Evolutionary conservation across 2,797 vertebrate species (phyloP), one percentile per base, ranked within the genome.

Genomic region (Podarcis siculus): DNA sequence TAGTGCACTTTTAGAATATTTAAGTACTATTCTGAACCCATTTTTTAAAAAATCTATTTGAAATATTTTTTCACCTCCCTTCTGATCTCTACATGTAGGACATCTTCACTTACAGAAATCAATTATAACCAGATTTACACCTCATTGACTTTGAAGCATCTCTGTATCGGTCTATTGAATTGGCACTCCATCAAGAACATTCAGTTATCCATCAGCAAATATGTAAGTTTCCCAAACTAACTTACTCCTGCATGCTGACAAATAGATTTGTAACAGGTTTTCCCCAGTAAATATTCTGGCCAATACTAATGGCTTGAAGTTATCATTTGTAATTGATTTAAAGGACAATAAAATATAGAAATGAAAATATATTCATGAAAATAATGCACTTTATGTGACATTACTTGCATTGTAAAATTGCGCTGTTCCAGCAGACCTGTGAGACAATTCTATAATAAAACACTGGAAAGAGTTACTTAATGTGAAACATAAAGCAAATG

Each of bases 1-100:
- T 19, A 77, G 71, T n/a, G 8, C 27, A 30, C 45, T 55, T 88
- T 25, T 86, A 79, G 27, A 79, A 35, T 27, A 89, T 93, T 82
- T 90, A 67, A 82, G 15, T 78, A 35, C 4, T 72, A 71, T 80
- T 9, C 30, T 90, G 81, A 76, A 32, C 69, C 2, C 1, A 1
- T 90, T 85, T 90, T 90, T 92, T 81, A 83, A 85, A 86, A 93
- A 32, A 78, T 66, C 84, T 58, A 78, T 72, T 85, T 87, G 90
- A 76, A 73, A 88, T 93, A 30, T 87, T 78, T 92, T 90, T 90
- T 67, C 89, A 71, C 86, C 49, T 83, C 49, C 69, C 79, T 86
- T n/a, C 80, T 66, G 49, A 88, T 77, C 42, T 73, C 8, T 85
- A 72, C 64, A 94, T 67, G 37, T 45, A 73, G 90, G 85, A 42